Percentiles rank a stretch among this genome's conserved stretches.
phyloP scores from a whole-genome alignment of 2,113 vertebrate species.

The Rhombomys opimus region DNA sequence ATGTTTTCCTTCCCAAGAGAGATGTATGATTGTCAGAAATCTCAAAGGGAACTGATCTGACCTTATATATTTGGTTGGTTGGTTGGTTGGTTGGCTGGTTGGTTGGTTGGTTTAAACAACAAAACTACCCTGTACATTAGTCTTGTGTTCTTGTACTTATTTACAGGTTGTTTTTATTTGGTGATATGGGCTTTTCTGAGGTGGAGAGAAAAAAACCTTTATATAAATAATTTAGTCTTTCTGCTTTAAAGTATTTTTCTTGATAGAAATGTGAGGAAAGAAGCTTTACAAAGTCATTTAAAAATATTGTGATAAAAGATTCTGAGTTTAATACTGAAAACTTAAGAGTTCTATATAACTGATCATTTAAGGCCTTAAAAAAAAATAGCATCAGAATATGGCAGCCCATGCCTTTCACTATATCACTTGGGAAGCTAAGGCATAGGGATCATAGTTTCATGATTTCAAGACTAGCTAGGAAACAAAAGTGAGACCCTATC shows the following conservation, averaged over 20 bases:
- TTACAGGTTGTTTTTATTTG: conserved; percentile 32
- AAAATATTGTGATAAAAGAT: background rate
- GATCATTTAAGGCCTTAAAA: background rate
- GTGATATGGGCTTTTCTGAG: conserved; percentile 32
- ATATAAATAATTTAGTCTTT: conserved; percentile 11
- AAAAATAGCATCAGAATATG: background rate
- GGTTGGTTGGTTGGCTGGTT: too few relatives aligned
- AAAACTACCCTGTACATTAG: background rate
- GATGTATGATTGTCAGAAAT: conserved; percentile 35
- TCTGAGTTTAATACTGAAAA: conserved; percentile 47
- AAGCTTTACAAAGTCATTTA: conserved; percentile 16
- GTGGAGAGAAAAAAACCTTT: conserved; percentile 15
- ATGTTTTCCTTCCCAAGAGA: conserved; percentile 26
- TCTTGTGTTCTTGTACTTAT: conserved; percentile 32
- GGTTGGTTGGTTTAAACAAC: conserved; percentile 43
- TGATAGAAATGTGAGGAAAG: background rate
- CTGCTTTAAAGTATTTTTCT: conserved; percentile 45
- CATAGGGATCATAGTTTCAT: background rate
- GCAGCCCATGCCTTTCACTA: background rate
- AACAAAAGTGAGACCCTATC: background rate
- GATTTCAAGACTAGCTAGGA: background rate
- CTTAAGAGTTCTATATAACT: background rate
- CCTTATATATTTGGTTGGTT: background rate
- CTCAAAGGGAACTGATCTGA: conserved; percentile 39
- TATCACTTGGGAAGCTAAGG: background rate